A percentile compares a stretch with the other conserved stretches of the same genome.
These are phyloP conservation scores for Pituophis catenifer DNA, from an alignment of 2,113 vertebrate genomes.

Conservation along the genomic window DNA sequence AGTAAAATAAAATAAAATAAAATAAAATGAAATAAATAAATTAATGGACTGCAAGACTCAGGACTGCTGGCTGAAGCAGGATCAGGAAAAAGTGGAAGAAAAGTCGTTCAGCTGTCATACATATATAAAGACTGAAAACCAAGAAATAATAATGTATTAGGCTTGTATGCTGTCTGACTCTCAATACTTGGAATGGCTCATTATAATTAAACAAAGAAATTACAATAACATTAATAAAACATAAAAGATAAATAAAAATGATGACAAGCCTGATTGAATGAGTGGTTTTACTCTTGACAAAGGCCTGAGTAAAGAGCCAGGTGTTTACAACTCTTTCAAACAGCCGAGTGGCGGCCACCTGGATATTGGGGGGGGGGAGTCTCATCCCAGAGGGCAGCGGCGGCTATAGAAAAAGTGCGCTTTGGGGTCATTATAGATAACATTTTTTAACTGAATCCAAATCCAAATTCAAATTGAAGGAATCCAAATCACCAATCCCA, in stretches of 20 bases:
- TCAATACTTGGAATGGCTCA: not conserved
- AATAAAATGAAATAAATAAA: no score
- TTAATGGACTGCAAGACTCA: no score
- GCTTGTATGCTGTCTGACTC: not conserved
- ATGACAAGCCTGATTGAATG: not conserved
- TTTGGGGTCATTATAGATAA: not conserved
- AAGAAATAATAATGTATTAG: not conserved
- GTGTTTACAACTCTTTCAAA: not conserved
- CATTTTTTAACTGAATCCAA: not conserved
- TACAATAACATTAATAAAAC: not conserved
- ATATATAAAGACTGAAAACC: no score
- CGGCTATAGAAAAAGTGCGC: not conserved
- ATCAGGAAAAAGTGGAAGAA: no score
- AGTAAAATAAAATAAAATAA: no score
- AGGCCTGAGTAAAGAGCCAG: not conserved
- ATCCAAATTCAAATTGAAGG: not conserved
- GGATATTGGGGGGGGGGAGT: not conserved
- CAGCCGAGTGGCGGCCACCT: not conserved
- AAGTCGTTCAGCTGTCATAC: no score
- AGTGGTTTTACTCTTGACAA: not conserved
- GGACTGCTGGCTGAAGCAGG: no score
- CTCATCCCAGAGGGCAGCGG: not conserved
- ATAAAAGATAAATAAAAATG: not conserved
- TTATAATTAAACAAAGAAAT: not conserved
- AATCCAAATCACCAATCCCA: not conserved